phyloP scores from a whole-genome alignment of 2,797 vertebrate genomes.

The Pipistrellus nathusii region DNA sequence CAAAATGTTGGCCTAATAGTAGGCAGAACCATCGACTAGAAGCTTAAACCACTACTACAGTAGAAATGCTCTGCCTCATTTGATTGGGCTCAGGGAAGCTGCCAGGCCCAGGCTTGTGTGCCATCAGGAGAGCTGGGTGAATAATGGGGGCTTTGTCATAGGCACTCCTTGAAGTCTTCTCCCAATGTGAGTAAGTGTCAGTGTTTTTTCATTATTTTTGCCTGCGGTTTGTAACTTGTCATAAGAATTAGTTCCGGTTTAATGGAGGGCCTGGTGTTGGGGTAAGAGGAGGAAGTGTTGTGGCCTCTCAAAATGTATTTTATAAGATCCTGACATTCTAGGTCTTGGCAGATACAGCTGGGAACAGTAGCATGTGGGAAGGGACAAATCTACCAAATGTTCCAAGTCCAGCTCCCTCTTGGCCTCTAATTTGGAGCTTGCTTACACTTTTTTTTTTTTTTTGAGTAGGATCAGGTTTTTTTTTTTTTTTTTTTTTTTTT shows the following conservation, averaged over 20 bases:
- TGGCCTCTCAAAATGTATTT: constrained; percentile 75
- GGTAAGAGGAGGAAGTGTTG: constrained; percentile 72
- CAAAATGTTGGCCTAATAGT: neutral
- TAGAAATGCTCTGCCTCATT: constrained; percentile 24
- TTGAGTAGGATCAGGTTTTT: neutral
- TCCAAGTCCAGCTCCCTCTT: neutral
- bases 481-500: neutral
- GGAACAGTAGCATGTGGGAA: constrained; percentile 60
- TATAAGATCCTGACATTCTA: constrained; percentile 29
- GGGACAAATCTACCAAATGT: neutral
- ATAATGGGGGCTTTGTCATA: constrained; percentile 23
- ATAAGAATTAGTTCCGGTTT: constrained; percentile 83
- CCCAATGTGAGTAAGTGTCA: constrained; percentile 60
- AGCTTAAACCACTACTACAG: neutral
- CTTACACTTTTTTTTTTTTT: neutral
- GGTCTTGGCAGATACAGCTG: constrained; percentile 65
- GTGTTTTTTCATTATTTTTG: constrained; percentile 76
- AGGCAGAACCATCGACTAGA: neutral
- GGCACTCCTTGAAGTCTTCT: neutral
- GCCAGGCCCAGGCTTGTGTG: neutral
- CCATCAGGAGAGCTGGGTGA: neutral
- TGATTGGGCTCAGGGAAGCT: neutral
- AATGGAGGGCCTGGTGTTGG: constrained; percentile 63
- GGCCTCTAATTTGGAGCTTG: constrained; percentile 27
- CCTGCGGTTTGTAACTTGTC: constrained; percentile 82